A percentile compares a stretch with the other conserved stretches of the same genome.
These are phyloP conservation scores for Cyphotilapia sp. DNA, from an alignment of 2,113 vertebrate species.

Conservation along the genomic window DNA sequence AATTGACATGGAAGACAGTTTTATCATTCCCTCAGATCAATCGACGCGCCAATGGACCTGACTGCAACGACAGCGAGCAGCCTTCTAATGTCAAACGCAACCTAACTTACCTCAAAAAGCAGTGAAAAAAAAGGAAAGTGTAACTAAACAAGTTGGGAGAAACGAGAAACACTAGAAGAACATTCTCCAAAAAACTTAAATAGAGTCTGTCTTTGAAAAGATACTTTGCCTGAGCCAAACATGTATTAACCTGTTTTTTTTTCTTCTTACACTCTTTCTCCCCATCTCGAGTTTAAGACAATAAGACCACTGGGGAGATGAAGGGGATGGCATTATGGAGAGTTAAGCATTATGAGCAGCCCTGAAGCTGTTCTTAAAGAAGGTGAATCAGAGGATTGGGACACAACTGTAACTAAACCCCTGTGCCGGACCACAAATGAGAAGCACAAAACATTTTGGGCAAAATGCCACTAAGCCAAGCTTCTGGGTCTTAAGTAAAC, in stretches of 20 bases:
- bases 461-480: constrained; percentile 64
- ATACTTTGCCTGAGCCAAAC: constrained; percentile 52
- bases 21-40: constrained; percentile 60
- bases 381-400: constrained; percentile 75
- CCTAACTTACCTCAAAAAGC: not conserved
- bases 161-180: constrained; percentile 1
- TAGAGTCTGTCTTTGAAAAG: constrained; percentile 25
- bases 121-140: not conserved
- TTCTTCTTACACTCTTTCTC: constrained; percentile 32
- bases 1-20: constrained; percentile 57
- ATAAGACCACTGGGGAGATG: constrained; percentile 64
- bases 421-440: constrained; percentile 63
- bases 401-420: constrained; percentile 70
- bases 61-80: not conserved
- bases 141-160: constrained; percentile 1
- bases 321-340: constrained; percentile 65
- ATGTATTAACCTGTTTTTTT: constrained; percentile 65
- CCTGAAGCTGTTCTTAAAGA: constrained; percentile 68
- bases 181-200: constrained; percentile 11
- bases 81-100: constrained; percentile 1
- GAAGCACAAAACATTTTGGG: constrained; percentile 58
- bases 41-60: constrained; percentile 28
- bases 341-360: constrained; percentile 69
- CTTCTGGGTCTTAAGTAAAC: constrained; percentile 63
- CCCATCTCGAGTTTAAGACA: constrained; percentile 63